A percentile compares a stretch with the other conserved stretches of the same genome.
phyloP scores from a whole-genome alignment of 2,888 invertebrate genomes.

The Leucania comma region DNA sequence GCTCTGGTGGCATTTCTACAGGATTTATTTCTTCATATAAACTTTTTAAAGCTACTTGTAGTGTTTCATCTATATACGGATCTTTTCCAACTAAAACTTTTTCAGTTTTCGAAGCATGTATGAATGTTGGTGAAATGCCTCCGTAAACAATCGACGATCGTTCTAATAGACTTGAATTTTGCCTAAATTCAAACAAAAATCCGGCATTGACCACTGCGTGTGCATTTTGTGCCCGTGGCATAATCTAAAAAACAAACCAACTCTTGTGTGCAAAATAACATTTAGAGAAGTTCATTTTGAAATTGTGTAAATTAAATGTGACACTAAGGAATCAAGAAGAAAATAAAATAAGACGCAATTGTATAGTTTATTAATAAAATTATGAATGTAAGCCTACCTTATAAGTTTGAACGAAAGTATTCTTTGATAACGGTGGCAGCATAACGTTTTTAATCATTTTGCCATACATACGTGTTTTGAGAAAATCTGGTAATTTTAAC shows the following conservation, averaged over 20 bases:
- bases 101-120: constrained; percentile 90
- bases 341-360: too few relatives aligned
- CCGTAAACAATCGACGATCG: constrained; percentile 91
- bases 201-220: constrained; percentile 95
- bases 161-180: constrained; percentile 75
- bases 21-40: constrained; percentile 74
- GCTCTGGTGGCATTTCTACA: constrained; percentile 85
- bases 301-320: too few relatives aligned
- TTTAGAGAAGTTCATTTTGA: too few relatives aligned
- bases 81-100: constrained; percentile 82
- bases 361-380: too few relatives aligned
- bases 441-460: constrained; percentile 75
- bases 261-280: not conserved
- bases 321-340: too few relatives aligned
- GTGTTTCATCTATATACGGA: constrained; percentile 79
- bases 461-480: constrained; percentile 82
- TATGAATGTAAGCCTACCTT: constrained; percentile 66
- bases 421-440: constrained; percentile 71
- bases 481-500: constrained; percentile 82
- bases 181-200: constrained; percentile 91
- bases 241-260: constrained; percentile 88
- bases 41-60: constrained; percentile 79
- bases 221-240: constrained; percentile 93
- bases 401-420: constrained; percentile 69
- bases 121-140: constrained; percentile 86